Base-by-base conservation (phyloP, 2,113 vertebrate species). In the Serinus canaria region DNA sequence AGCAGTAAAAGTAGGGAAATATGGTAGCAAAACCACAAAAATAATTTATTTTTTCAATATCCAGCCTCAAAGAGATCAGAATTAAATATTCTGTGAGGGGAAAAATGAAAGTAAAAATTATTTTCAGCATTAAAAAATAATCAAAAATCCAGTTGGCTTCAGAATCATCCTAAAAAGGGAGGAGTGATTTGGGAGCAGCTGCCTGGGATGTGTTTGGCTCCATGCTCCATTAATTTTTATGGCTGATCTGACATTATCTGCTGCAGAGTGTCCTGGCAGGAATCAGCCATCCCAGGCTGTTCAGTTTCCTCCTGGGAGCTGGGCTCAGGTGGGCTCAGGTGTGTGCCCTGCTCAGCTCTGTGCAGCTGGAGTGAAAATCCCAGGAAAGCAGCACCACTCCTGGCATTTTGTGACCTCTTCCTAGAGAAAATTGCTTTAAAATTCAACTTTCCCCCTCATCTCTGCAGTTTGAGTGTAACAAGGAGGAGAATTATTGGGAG, bases 271-370 rank as follows among this genome's bases (percentile, higher is more conserved):
- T 73, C 67, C 43, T 55, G 84, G 31, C 10, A 58, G 92, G 20
- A 47, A 6, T 2, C 39, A 23, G 27, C 66, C 3, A 0, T 41
- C 59, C 73, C 69, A 18, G 43, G 49, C 92, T 49, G 30, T 35
- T 53, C 23, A 5, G 7, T 75, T 62, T 75, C 33, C 69, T 13
- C 0, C 7, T 5, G 28, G 6, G 9, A n/a, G 49, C 22, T 15
- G 35, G 15, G 2, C 0, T 6, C 49, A 35, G 44, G 41, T 15
- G 39, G 39, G 33, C 67, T 55, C 46, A 30, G 83, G 58, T 15
- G 3, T 5, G 56, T 5, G 6, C 21, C 39, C n/a, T 6, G 0
- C 2, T 1, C 41, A 12, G 41, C 30, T 33, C 33, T 20, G 2
- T 8, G 25, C 16, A 20, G 27, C 6, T 13, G 21, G 21, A 19